Evolutionary conservation across 2,113 vertebrate genomes (phyloP).

Genomic region (Benthochromis sp.): DNA sequence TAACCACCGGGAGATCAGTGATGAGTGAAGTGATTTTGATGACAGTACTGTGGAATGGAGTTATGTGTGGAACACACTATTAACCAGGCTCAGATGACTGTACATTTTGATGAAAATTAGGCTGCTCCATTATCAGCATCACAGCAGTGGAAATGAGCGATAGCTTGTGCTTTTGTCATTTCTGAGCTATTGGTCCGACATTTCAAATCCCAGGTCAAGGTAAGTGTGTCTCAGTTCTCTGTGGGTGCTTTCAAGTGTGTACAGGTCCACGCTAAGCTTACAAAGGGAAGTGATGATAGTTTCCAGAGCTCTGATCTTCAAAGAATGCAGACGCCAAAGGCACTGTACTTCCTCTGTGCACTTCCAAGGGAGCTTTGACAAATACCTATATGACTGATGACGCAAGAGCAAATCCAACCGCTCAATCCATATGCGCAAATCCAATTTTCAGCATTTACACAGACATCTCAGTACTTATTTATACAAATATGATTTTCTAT

Average conservation of each 20-base stretch:
- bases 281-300: background rate
- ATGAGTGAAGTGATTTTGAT: background rate
- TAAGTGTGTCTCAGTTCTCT: background rate
- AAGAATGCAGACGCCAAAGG: background rate
- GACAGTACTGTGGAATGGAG: background rate
- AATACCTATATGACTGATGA: slow-evolving; percentile 3
- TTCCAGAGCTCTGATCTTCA: slow-evolving; percentile 15
- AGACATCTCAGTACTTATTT: background rate
- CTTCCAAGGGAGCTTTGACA: background rate
- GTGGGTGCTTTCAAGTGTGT: background rate
- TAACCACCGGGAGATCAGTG: background rate
- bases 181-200: background rate
- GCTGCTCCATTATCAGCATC: background rate
- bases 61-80: background rate
- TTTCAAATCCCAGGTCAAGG: background rate
- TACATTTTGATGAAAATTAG: background rate
- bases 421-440: background rate
- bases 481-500: background rate
- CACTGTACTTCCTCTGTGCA: background rate
- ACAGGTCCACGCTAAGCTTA: background rate
- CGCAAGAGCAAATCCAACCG: background rate
- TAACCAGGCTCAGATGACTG: background rate
- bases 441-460: background rate
- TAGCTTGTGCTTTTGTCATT: background rate
- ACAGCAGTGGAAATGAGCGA: background rate